Evolutionary conservation across 2,113 vertebrate genomes (phyloP), one percentile per base, ranked within the genome.

Genomic region (Vulpes lagopus): DNA sequence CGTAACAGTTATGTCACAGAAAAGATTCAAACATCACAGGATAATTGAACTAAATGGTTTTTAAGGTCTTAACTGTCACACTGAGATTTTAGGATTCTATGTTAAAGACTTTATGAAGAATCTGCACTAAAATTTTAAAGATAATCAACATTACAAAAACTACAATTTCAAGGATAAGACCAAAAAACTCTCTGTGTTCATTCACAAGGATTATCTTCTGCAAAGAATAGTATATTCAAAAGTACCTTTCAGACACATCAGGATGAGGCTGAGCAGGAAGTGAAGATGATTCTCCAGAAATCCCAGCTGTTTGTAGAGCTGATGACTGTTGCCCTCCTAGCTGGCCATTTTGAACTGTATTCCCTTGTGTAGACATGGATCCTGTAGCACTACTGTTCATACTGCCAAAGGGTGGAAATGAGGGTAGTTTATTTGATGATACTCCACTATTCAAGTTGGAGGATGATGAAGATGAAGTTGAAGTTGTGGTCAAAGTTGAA

Each of bases 221-320:
- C 4, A 64, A 95, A 95, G 20, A 93, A 69, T 17, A 85, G 10
- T 64, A 59, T 64, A 96, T 87, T 89, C 84, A 91, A 93, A 92
- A 11, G 59, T 99, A 99, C 99, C 99, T 99, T 99, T 99, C 99
- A 74, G 99, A 99, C 96, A 99, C 99, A 98, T 99, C 99, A 10
- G 99, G 97, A 96, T 99, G 99, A 71, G 98, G 99, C 97, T 99
- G 99, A 90, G 99, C 92, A 87, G 99, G 99, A 16, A 98, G 98
- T 88, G 98, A 98, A 96, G 99, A 59, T 0, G 98, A 93, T 55
- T 99, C 99, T 98, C 99, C 99, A 85, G 99, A 97, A 98, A 99
- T 97, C 81, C 98, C 98, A 60, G 99, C 96, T 62, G 99, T 97
- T 97, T 99, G 99, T 95, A 99, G 97, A 35, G 97, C 51, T 67